Evolutionary conservation across 2,797 vertebrate genomes (phyloP).

Genomic region (Scarus forsteni): DNA sequence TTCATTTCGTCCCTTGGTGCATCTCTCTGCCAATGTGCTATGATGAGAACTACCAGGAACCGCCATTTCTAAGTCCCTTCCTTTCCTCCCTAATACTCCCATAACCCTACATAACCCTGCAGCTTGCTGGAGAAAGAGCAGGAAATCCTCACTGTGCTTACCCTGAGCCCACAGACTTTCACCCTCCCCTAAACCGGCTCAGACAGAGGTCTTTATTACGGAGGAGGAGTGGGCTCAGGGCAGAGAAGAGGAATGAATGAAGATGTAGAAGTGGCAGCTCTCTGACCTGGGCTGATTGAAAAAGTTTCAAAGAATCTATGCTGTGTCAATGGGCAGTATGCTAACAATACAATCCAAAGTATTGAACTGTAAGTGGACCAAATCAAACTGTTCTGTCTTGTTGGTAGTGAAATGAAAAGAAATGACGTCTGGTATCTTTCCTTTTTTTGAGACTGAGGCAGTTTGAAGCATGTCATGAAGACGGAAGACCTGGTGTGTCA

Average conservation of each 20-base stretch:
- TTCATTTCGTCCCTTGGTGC: conserved; percentile 19
- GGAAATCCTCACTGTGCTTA: conserved; percentile 77
- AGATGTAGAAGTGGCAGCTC: conserved; percentile 33
- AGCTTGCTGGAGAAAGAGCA: conserved; percentile 72
- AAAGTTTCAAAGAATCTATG: neutral
- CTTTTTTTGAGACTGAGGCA: conserved; percentile 10
- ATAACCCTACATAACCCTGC: conserved; percentile 75
- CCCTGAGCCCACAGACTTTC: conserved; percentile 73
- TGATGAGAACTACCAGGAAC: conserved; percentile 59
- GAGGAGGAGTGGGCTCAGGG: conserved; percentile 47
- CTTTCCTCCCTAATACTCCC: conserved; percentile 61
- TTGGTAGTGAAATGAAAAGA: neutral
- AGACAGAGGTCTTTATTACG: conserved; percentile 78
- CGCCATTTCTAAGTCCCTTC: conserved; percentile 48
- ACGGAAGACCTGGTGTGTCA: conserved; percentile 20
- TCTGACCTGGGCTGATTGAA: conserved; percentile 34
- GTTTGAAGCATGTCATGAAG: neutral
- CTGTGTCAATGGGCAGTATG: conserved; percentile 22
- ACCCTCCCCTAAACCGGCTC: conserved; percentile 66
- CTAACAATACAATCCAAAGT: neutral
- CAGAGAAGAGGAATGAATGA: conserved; percentile 49
- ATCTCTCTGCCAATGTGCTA: conserved; percentile 26
- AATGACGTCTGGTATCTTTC: neutral
- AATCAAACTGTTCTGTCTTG: neutral
- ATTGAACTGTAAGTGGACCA: neutral